Conservation (phyloP, 2,797 vertebrate species). For the Anabacerthia variegaticeps region DNA sequence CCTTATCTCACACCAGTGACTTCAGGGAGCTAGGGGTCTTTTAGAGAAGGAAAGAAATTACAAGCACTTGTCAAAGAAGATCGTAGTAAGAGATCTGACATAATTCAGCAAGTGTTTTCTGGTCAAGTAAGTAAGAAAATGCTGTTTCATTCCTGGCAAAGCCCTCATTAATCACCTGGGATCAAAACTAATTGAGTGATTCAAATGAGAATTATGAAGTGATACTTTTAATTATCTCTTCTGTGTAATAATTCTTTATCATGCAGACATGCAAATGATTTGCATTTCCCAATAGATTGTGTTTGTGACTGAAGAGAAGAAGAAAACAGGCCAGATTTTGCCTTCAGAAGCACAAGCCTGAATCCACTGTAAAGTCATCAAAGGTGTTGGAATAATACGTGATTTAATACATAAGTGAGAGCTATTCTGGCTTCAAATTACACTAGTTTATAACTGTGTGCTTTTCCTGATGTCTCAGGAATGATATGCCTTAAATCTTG, state of each 20-base stretch:
- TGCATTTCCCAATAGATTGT: constrained; percentile 6
- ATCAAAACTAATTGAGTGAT: constrained; percentile 23
- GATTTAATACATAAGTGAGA: neutral
- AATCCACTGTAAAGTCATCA: neutral
- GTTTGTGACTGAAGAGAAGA: neutral
- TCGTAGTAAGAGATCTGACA: neutral
- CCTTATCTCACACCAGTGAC: rapidly evolving
- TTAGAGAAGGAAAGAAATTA: neutral
- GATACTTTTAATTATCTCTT: constrained; percentile 4
- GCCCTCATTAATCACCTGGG: neutral
- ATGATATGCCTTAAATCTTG: neutral
- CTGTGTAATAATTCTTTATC: constrained; percentile 13
- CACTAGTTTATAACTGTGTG: neutral
- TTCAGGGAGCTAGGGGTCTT: neutral
- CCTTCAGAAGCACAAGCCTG: neutral
- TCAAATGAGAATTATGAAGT: neutral
- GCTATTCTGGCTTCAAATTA: neutral
- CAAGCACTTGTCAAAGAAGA: neutral
- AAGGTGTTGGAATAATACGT: neutral
- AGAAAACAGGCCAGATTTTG: neutral
- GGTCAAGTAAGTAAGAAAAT: neutral
- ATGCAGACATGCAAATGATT: neutral
- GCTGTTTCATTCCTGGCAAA: neutral
- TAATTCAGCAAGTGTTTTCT: neutral
- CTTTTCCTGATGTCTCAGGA: neutral